Evolutionary conservation across 2,888 invertebrate genomes (phyloP).

Genomic region (Ptycholaimellus sp.): DNA sequence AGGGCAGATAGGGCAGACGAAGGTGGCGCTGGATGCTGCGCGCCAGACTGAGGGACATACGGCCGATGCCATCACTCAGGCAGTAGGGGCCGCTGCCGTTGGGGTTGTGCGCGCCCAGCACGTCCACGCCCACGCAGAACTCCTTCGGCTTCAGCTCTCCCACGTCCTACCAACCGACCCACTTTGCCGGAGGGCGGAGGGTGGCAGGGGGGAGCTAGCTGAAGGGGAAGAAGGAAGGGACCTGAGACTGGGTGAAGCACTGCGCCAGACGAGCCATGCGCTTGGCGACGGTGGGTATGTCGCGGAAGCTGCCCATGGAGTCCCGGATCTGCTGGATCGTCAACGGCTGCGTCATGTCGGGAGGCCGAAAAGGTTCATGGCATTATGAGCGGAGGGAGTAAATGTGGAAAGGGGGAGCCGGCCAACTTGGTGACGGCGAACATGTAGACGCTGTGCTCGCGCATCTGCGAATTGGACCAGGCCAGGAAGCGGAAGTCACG

Average conservation of each 20-base stretch:
- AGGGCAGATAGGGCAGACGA: conserved; percentile 10
- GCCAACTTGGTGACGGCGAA: conserved; percentile 10
- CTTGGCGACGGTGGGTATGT: conserved; percentile 18
- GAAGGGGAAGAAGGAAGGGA: not conserved
- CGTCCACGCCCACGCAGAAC: conserved; percentile 4
- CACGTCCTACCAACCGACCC: not conserved
- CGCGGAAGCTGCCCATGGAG: conserved; percentile 20
- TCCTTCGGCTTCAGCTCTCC: not conserved
- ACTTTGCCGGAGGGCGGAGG: too few species aligned
- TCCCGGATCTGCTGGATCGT: conserved; percentile 6
- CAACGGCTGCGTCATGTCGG: too few species aligned
- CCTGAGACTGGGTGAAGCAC: conserved; percentile 24
- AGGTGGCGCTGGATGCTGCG: conserved; percentile 4
- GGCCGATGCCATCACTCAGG: conserved; percentile 21
- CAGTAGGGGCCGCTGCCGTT: conserved; percentile 8
- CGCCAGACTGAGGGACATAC: conserved; percentile 7
- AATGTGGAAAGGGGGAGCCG: not conserved
- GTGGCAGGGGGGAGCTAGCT: too few species aligned
- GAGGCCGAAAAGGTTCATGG: too few species aligned
- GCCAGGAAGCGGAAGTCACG: conserved; percentile 16
- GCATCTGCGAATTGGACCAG: conserved; percentile 23
- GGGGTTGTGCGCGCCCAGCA: conserved; percentile 1
- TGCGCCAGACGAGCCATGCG: conserved; percentile 28
- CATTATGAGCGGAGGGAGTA: not conserved
- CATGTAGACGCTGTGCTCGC: conserved; percentile 21